A percentile compares a stretch with the other conserved stretches of the same genome.
Conservation (phyloP, 1,140 invertebrate genomes). For the Phymastichus coffea region DNA sequence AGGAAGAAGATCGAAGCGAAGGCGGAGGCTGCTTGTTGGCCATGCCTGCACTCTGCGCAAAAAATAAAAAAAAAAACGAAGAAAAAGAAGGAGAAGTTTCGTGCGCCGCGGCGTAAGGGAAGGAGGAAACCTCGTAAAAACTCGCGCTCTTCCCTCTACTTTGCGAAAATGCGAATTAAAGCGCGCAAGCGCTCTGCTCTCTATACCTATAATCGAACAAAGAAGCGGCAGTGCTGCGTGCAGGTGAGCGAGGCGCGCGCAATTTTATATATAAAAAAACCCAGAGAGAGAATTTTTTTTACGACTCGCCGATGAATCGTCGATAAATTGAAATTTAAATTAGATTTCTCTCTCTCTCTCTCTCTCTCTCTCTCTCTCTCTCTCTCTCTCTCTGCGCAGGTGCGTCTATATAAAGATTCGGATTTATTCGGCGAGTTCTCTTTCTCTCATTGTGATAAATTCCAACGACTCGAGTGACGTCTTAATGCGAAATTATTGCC, state of each 20-base stretch:
- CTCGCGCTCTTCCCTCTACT: slow-evolving; percentile 42
- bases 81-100: slow-evolving; percentile 35
- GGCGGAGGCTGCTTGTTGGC: no score
- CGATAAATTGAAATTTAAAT: slow-evolving; percentile 32
- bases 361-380: background rate
- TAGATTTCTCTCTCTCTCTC: slow-evolving; percentile 13
- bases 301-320: slow-evolving; percentile 13
- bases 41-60: no score
- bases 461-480: background rate
- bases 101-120: no score
- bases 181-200: background rate
- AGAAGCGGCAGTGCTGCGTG: background rate
- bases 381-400: slow-evolving; percentile 5
- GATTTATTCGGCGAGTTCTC: background rate
- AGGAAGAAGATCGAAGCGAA: slow-evolving; percentile 10
- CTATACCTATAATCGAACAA: slow-evolving; percentile 31
- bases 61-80: no score
- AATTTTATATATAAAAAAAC: background rate
- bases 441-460: background rate
- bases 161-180: slow-evolving; percentile 53
- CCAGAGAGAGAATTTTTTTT: slow-evolving; percentile 1
- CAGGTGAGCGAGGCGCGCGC: background rate
- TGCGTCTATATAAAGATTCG: background rate
- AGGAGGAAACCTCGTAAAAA: slow-evolving; percentile 47
- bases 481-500: background rate